These are phyloP conservation scores for Poecilia wingei DNA, from an alignment of 2,797 vertebrate species.

Conservation along the genomic window DNA sequence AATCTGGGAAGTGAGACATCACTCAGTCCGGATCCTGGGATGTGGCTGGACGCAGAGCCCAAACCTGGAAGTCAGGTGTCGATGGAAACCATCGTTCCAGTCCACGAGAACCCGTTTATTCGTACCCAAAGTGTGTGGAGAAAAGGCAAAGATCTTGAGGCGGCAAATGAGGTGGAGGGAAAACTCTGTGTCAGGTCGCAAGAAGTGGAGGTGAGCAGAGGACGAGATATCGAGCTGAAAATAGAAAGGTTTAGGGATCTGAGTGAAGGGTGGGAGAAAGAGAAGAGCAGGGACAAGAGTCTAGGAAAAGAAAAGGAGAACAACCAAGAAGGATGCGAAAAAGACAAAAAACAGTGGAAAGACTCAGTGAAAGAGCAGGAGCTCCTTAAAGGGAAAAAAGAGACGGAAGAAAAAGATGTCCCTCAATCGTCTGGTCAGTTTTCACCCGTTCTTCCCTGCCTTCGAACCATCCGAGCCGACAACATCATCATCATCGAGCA, in stretches of 20 bases:
- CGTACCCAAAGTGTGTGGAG: conserved; percentile 72
- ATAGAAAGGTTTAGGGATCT: conserved; percentile 67
- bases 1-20: conserved; percentile 60
- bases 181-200: conserved; percentile 53
- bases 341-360: conserved; percentile 54
- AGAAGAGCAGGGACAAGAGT: conserved; percentile 64
- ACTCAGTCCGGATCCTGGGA: conserved; percentile 58
- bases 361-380: conserved; percentile 60
- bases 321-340: conserved; percentile 49
- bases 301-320: conserved; percentile 63
- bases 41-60: conserved; percentile 56
- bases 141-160: conserved; percentile 62
- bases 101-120: conserved; percentile 89
- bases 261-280: conserved; percentile 57
- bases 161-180: conserved; percentile 50
- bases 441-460: conserved; percentile 49
- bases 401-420: conserved; percentile 56
- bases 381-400: conserved; percentile 48
- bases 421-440: conserved; percentile 25
- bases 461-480: conserved; percentile 80
- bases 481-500: conserved; percentile 85
- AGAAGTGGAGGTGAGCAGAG: conserved; percentile 59
- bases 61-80: conserved; percentile 75
- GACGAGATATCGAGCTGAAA: conserved; percentile 63
- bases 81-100: conserved; percentile 81